phyloP scores from a whole-genome alignment of 2,113 vertebrate genomes.

The Ciconia maguari region DNA sequence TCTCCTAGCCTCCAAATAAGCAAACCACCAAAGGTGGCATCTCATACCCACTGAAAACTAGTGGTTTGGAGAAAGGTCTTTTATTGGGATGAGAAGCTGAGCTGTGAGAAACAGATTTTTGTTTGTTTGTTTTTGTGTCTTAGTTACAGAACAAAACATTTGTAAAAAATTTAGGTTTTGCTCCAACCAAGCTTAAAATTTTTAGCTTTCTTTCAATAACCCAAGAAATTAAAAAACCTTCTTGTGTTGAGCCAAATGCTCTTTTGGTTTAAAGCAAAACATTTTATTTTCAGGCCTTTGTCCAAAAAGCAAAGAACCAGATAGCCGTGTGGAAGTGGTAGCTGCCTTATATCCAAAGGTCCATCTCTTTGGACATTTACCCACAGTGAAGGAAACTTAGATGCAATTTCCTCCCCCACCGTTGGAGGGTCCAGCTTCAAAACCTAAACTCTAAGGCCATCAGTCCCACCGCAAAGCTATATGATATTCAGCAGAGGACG shows the following conservation, averaged over 20 bases:
- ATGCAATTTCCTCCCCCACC: neutral
- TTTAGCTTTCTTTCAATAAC: constrained; percentile 21
- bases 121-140: constrained; percentile 2
- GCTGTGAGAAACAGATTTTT: constrained; percentile 6
- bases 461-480: neutral
- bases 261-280: neutral
- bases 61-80: neutral
- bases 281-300: neutral
- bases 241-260: neutral
- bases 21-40: neutral
- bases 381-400: neutral
- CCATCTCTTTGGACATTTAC: neutral
- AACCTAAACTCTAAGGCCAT: neutral
- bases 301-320: neutral
- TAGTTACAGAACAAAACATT: constrained; percentile 18
- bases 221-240: neutral
- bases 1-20: neutral
- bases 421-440: neutral
- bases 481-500: neutral
- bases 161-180: constrained; percentile 1
- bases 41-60: neutral
- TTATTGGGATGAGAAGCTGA: neutral
- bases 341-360: neutral
- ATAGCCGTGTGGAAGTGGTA: neutral
- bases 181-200: neutral